Conservation (phyloP, 2,113 vertebrate genomes). For the Ailuropoda melanoleuca region DNA sequence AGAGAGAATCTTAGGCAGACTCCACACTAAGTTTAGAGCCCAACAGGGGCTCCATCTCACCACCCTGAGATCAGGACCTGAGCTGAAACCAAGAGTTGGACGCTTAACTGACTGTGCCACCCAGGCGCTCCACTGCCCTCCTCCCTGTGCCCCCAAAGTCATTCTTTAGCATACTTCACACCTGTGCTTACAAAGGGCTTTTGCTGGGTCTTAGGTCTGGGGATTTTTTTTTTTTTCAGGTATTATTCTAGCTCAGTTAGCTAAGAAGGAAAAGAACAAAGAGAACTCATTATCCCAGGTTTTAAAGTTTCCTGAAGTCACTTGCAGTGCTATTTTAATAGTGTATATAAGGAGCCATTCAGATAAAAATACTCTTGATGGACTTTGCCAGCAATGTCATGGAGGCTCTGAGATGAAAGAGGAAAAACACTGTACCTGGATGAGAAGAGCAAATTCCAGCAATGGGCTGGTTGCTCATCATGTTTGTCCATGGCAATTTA, state of each 20-base stretch:
- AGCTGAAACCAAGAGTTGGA: neutral
- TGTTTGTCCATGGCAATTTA: neutral
- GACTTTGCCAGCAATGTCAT: neutral
- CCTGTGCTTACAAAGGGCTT: neutral
- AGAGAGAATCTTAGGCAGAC: too few species aligned
- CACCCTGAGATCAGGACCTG: too few species aligned
- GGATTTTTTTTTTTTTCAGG: neutral
- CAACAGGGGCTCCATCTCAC: too few species aligned
- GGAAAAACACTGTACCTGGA: neutral
- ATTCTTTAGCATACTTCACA: neutral
- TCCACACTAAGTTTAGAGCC: too few species aligned
- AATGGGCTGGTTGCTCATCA: fast-evolving
- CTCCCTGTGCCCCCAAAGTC: neutral
- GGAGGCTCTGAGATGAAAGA: neutral
- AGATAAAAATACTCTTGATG: neutral
- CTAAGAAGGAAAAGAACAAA: neutral
- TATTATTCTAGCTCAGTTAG: neutral
- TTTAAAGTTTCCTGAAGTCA: neutral
- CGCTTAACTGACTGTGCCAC: neutral
- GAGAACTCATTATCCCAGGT: neutral
- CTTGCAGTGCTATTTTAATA: neutral
- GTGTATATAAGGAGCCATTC: neutral
- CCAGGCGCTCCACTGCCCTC: neutral
- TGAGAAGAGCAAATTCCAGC: neutral
- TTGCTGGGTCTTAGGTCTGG: neutral